A percentile compares a stretch with the other conserved stretches of the same genome.
Conservation (phyloP, 2,888 invertebrate genomes). For the Cerceris ruficornis region DNA sequence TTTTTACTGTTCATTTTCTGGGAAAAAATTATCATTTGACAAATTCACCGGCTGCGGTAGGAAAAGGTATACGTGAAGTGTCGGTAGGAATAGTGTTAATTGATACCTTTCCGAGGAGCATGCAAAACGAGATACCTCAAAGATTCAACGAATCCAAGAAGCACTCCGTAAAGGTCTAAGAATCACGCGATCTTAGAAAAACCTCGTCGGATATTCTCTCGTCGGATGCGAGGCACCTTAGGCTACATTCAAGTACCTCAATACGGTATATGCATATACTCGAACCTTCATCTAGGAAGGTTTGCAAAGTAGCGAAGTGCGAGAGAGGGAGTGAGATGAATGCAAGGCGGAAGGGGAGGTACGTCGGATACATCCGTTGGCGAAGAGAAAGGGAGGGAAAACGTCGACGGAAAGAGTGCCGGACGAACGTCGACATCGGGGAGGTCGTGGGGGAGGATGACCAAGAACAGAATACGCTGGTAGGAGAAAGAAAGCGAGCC, state of each 20-base stretch:
- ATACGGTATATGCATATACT: background rate
- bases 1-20: too few species aligned
- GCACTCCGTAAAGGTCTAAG: too few species aligned
- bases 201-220: too few species aligned
- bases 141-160: too few species aligned
- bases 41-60: too few species aligned
- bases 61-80: too few species aligned
- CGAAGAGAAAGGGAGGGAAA: constrained; percentile 14
- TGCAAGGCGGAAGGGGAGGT: constrained; percentile 40
- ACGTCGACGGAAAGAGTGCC: constrained; percentile 12
- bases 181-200: too few species aligned
- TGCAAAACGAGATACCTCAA: too few species aligned
- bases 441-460: constrained; percentile 1
- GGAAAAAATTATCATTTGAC: too few species aligned
- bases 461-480: constrained; percentile 12
- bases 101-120: too few species aligned
- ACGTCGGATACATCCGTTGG: constrained; percentile 32
- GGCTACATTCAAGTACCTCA: background rate
- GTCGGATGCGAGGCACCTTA: background rate
- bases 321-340: constrained; percentile 39
- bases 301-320: constrained; percentile 3
- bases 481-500: background rate
- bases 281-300: background rate
- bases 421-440: constrained; percentile 3
- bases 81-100: too few species aligned